A percentile compares a stretch with the other conserved stretches of the same genome.
phyloP scores from a whole-genome alignment of 2,797 vertebrate species.

The Sebastes flavidus region DNA sequence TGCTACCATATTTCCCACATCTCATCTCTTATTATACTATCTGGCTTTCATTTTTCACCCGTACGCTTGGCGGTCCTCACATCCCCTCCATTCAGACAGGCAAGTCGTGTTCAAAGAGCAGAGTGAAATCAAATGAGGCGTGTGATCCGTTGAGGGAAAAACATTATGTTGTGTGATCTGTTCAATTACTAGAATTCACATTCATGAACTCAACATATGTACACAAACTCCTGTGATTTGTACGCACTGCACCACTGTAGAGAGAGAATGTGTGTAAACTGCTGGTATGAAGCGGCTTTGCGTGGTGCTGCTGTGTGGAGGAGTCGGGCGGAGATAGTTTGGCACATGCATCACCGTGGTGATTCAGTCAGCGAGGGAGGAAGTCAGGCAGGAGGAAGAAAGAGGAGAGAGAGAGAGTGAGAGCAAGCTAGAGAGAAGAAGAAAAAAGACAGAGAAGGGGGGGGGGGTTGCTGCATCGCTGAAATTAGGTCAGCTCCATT shows the following conservation, averaged over 20 bases:
- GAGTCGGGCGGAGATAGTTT: slow-evolving; percentile 75
- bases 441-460: slow-evolving; percentile 24
- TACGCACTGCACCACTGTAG: slow-evolving; percentile 20
- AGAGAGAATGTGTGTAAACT: slow-evolving; percentile 33
- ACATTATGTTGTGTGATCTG: slow-evolving; percentile 40
- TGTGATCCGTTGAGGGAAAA: not conserved
- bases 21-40: slow-evolving; percentile 9
- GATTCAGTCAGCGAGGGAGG: slow-evolving; percentile 81
- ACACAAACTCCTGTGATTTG: slow-evolving; percentile 42
- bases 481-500: slow-evolving; percentile 83
- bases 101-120: slow-evolving; percentile 30
- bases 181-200: slow-evolving; percentile 25
- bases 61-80: not conserved
- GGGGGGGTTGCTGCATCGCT: slow-evolving; percentile 37
- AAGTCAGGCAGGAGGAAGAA: slow-evolving; percentile 67
- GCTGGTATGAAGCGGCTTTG: slow-evolving; percentile 46
- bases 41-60: slow-evolving; percentile 21
- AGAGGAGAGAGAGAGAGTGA: slow-evolving; percentile 33
- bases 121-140: slow-evolving; percentile 26
- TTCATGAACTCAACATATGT: slow-evolving; percentile 40
- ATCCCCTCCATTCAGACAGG: slow-evolving; percentile 1
- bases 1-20: slow-evolving; percentile 23
- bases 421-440: slow-evolving; percentile 50
- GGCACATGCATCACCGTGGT: slow-evolving; percentile 78
- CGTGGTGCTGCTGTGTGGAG: slow-evolving; percentile 72